Evolutionary conservation across 2,797 vertebrate species (phyloP).

Genomic region (Momotus momota): DNA sequence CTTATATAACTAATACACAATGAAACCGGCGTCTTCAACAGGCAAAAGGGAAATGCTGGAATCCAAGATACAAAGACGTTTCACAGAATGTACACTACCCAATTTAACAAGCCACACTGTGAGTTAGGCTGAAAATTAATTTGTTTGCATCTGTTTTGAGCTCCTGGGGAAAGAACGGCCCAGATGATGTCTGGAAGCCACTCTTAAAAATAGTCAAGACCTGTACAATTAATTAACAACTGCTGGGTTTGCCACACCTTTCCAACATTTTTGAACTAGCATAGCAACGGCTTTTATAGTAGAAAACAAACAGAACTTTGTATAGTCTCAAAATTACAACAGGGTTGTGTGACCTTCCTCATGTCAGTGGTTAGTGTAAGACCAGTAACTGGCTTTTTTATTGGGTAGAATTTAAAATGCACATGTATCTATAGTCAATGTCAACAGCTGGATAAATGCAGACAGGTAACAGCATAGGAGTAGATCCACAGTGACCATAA

Average conservation of each 20-base stretch:
- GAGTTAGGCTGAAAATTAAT: not conserved
- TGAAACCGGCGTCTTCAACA: not conserved
- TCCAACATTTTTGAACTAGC: not conserved
- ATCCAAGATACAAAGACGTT: not conserved
- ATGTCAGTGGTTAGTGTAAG: not conserved
- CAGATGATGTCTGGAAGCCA: not conserved
- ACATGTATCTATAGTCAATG: not conserved
- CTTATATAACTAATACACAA: not conserved
- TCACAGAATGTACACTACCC: not conserved
- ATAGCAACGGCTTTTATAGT: not conserved
- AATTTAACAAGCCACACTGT: not conserved
- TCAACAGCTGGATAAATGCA: not conserved
- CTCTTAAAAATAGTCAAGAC: not conserved
- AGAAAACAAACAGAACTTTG: not conserved
- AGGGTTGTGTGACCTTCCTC: not conserved
- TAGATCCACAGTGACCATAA: not conserved
- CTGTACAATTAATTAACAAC: not conserved
- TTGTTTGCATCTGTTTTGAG: not conserved
- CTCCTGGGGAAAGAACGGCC: not conserved
- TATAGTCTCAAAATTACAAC: not conserved
- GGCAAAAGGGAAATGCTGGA: not conserved
- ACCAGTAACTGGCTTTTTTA: not conserved
- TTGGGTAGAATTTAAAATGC: not conserved
- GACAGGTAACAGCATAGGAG: not conserved
- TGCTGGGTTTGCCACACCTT: not conserved